Percentiles rank a stretch among this genome's conserved stretches.
Conservation (phyloP, 2,888 invertebrate genomes). For the Myopa testacea region DNA sequence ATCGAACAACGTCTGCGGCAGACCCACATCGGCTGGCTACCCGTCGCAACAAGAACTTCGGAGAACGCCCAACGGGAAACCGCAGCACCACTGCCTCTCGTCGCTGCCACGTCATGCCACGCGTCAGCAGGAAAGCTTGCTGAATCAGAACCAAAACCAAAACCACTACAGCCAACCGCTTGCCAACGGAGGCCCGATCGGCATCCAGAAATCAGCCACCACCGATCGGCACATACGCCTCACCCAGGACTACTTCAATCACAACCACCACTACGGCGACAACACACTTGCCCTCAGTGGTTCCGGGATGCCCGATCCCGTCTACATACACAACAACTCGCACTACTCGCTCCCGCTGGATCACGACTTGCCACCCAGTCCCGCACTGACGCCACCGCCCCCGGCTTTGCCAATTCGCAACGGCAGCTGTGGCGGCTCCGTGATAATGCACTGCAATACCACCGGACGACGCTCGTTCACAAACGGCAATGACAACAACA, state of each 20-base stretch:
- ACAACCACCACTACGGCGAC: slow-evolving; percentile 54
- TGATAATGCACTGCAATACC: slow-evolving; percentile 58
- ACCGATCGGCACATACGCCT: slow-evolving; percentile 60
- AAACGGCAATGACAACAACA: slow-evolving; percentile 46
- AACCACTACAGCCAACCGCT: slow-evolving; percentile 65
- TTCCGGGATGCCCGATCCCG: slow-evolving; percentile 49
- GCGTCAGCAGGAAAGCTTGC: slow-evolving; percentile 55
- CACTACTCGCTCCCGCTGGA: slow-evolving; percentile 67
- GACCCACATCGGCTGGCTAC: slow-evolving; percentile 42
- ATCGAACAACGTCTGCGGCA: slow-evolving; percentile 57
- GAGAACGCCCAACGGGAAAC: slow-evolving; percentile 57
- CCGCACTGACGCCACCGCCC: slow-evolving; percentile 63
- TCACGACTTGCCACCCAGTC: slow-evolving; percentile 62
- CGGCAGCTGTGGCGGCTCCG: slow-evolving; percentile 52
- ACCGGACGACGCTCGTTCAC: slow-evolving; percentile 63
- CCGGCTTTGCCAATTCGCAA: slow-evolving; percentile 66
- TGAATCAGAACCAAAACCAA: slow-evolving; percentile 54
- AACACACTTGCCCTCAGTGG: slow-evolving; percentile 51
- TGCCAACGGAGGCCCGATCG: slow-evolving; percentile 52
- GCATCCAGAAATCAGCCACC: slow-evolving; percentile 50
- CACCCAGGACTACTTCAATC: slow-evolving; percentile 66
- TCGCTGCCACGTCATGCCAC: slow-evolving; percentile 57
- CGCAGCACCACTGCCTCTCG: slow-evolving; percentile 49
- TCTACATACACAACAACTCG: slow-evolving; percentile 66
- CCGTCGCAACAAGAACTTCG: slow-evolving; percentile 63